Percentiles rank a stretch among this genome's conserved stretches.
Conservation (phyloP, 2,797 vertebrate genomes). For the Amblyraja radiata region DNA sequence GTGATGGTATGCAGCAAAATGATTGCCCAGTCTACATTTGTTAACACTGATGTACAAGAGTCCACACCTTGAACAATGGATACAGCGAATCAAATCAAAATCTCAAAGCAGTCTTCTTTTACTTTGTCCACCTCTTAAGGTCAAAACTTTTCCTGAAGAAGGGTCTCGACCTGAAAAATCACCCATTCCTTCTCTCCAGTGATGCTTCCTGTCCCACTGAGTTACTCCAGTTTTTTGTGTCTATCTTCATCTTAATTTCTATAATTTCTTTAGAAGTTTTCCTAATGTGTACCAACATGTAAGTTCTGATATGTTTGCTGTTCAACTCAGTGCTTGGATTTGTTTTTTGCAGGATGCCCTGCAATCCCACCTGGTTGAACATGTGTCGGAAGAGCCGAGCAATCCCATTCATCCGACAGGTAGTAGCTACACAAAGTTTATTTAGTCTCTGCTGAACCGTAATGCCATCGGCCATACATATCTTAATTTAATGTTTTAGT, state of each 20-base stretch:
- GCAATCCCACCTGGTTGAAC: constrained; percentile 21
- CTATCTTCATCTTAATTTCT: not conserved
- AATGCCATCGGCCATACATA: not conserved
- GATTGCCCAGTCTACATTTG: too few relatives aligned
- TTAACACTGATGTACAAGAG: too few relatives aligned
- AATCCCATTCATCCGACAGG: constrained; percentile 3
- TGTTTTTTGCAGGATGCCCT: constrained; percentile 29
- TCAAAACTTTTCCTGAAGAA: too few relatives aligned
- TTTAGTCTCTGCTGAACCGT: not conserved
- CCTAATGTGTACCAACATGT: not conserved
- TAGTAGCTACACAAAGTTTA: not conserved
- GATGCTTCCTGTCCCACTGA: too few relatives aligned
- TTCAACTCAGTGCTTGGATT: not conserved
- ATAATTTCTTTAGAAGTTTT: not conserved
- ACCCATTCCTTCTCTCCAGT: too few relatives aligned
- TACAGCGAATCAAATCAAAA: too few relatives aligned
- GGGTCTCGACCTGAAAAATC: too few relatives aligned
- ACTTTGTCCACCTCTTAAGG: not conserved
- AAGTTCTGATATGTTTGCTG: not conserved
- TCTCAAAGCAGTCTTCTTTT: not conserved
- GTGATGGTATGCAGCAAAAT: too few relatives aligned
- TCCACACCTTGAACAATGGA: too few relatives aligned
- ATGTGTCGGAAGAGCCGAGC: not conserved
- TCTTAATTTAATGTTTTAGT: not conserved
- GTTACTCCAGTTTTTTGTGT: too few relatives aligned